Base-by-base conservation (phyloP, 1,140 invertebrate species). In the Macrobrachium rosenbergii region DNA sequence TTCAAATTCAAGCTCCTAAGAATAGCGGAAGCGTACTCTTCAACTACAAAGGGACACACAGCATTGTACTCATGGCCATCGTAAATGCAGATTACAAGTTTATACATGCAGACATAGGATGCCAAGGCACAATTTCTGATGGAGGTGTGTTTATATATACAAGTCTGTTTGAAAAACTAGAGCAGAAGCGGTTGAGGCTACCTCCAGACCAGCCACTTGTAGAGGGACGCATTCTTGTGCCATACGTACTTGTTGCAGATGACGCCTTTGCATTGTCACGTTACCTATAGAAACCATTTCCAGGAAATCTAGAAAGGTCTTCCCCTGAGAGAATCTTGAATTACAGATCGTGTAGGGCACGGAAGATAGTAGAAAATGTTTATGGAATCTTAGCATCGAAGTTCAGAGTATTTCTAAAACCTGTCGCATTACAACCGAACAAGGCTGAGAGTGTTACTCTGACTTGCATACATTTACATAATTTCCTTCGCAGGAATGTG, bases 181-280 rank as follows among this genome's bases (percentile, higher is more conserved):
- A 86, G 60, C 37, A 37, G n/a, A 80, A 80, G 21, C 59, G 37
- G 28, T 21, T 78, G 1, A 58, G 52, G 12, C 73, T 86, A 14
- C 83, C 10, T 58, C 67, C 69, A 59, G 45, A 17, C 58, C 6
- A 84, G 45, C n/a, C 58, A 58, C 62, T 84, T 19, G 72, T n/a
- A 37, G 75, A 52, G 28, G 62, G 82, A 75, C 23, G n/a, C 23
- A 60, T n/a, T 28, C 72, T 52, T 37, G 75, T 79, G 21, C 75
- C 75, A 63, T 86, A 79, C 28, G 21, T 78, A 17, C 8, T 86
- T 86, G 73, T 86, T 52, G 83, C 3, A 69, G 75, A 86, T 64
- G 83, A 86, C 59, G 83, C 83, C 7, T 86, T 86, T 79, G 58
- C 83, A 58, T 60, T 84, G 21, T 84, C 72, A 75, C 14, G 37